These are phyloP conservation scores for Euphydryas editha DNA, from an alignment of 2,888 invertebrate species.

Conservation along the genomic window DNA sequence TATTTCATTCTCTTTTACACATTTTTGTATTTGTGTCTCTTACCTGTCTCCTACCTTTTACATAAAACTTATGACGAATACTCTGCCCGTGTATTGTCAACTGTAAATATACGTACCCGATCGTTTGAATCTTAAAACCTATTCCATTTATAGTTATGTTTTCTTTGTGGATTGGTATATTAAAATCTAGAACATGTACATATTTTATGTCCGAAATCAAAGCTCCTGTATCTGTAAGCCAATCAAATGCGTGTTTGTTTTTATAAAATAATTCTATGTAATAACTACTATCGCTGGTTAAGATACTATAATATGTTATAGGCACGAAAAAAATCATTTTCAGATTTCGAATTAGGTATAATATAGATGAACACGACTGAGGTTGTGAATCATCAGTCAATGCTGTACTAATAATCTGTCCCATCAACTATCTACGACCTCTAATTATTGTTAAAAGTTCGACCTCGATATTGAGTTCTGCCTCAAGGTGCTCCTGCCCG, in stretches of 20 bases:
- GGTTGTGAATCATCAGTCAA: conserved; percentile 19
- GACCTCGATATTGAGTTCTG: conserved; percentile 1
- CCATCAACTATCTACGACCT: conserved; percentile 16
- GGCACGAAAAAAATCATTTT: conserved; percentile 15
- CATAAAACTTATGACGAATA: conserved; percentile 15
- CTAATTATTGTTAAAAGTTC: conserved; percentile 20
- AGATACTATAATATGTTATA: conserved; percentile 12
- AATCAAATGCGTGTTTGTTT: conserved; percentile 10
- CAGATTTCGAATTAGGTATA: conserved; percentile 17
- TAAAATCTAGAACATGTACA: conserved; percentile 3
- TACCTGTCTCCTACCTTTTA: not conserved
- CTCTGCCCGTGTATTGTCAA: conserved; percentile 16
- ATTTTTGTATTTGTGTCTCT: no score
- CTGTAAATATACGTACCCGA: conserved; percentile 16
- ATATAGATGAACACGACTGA: conserved; percentile 15
- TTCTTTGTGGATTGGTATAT: conserved; percentile 15
- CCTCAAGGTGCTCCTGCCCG: conserved; percentile 6
- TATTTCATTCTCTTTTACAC: no score
- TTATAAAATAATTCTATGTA: conserved; percentile 8
- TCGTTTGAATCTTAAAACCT: not conserved
- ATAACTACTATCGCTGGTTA: conserved; percentile 14
- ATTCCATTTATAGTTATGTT: conserved; percentile 9
- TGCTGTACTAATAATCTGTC: conserved; percentile 18
- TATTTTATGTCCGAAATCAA: conserved; percentile 12
- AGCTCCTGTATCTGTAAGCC: conserved; percentile 12